Evolutionary conservation across 2,113 vertebrate genomes (phyloP), one percentile per base, ranked within the genome.

Genomic region (Melanotaenia duboulayi): DNA sequence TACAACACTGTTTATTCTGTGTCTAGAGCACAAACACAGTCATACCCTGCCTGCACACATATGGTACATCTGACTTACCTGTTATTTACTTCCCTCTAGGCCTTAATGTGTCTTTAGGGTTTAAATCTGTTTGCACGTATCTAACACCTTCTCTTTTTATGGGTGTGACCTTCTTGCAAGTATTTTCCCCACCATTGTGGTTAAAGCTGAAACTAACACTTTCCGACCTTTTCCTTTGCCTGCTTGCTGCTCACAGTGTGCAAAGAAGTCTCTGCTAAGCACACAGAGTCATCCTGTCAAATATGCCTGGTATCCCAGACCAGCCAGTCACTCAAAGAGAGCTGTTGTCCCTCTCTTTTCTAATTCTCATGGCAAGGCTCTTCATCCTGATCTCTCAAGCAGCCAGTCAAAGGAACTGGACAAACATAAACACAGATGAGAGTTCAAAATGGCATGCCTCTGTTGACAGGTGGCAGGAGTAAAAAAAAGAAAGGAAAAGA

Each of bases 271-370:
- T 77, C 57, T 46, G 69, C 71, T 81, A 71, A 83, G 79, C 86
- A 90, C 63, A 90, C 85, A 90, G 76, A 79, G 65, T 74, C 65
- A 46, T n/a, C 69, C 62, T 90, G 88, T 90, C 88, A 91, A 91
- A 85, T 84, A 91, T 88, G 76, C 58, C 17, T 19, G 80, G 78
- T 86, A 88, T 91, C 78, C 65, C 44, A 24, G 28, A 40, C 65
- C 39, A 64, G 42, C 32, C 64, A 49, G 52, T 67, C 61, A 66
- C 74, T 89, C 86, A 90, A 89, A 91, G 85, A 60, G 78, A 63
- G 32, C 89, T 68, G 80, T 80, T 91, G 78, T 88, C 73, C 75
- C 20, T 56, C 39, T 55, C 64, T 61, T 82, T 76, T 70, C 65
- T 25, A 39, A 49, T 70, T 65, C 59, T 59, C 56, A 62, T 74